A percentile compares a stretch with the other conserved stretches of the same genome.
These are phyloP conservation scores for Hedychridium roseum DNA, from an alignment of 2,888 invertebrate species.

Conservation along the genomic window DNA sequence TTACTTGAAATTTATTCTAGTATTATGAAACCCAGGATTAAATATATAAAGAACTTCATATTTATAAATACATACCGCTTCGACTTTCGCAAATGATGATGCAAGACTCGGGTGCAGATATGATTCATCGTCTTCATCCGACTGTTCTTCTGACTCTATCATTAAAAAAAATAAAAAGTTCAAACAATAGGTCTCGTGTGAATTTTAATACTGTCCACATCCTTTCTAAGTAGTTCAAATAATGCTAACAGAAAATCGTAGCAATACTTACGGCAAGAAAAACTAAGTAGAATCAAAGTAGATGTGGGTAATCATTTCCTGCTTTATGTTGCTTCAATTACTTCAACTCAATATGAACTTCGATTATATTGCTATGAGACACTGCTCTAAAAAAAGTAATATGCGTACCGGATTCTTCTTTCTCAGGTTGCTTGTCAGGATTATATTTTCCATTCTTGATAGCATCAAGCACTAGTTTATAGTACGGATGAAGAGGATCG, in stretches of 20 bases:
- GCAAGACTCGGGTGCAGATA: slow-evolving; percentile 87
- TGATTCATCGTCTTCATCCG: slow-evolving; percentile 70
- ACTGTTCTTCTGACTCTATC: slow-evolving; percentile 59
- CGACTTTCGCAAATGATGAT: slow-evolving; percentile 68
- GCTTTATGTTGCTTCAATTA: slow-evolving; percentile 51
- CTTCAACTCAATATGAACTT: slow-evolving; percentile 48
- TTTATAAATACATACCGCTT: slow-evolving; percentile 73
- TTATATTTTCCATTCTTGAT: slow-evolving; percentile 75
- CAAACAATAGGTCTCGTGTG: slow-evolving; percentile 10
- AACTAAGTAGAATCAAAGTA: slow-evolving; percentile 59
- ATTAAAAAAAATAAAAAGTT: slow-evolving; percentile 37
- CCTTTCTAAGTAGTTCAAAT: slow-evolving; percentile 3
- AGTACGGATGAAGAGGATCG: slow-evolving; percentile 85
- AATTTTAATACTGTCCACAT: slow-evolving; percentile 3
- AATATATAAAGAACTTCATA: too few species aligned
- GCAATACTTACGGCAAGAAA: slow-evolving; percentile 53
- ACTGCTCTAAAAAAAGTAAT: slow-evolving; percentile 36
- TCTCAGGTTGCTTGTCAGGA: slow-evolving; percentile 62
- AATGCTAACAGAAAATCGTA: slow-evolving; percentile 33
- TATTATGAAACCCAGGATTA: too few species aligned
- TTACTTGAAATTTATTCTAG: too few species aligned
- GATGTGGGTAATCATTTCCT: slow-evolving; percentile 56
- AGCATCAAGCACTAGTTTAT: slow-evolving; percentile 78
- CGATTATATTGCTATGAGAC: slow-evolving; percentile 38
- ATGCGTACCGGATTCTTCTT: slow-evolving; percentile 61